A percentile compares a stretch with the other conserved stretches of the same genome.
Evolutionary conservation across 1,140 invertebrate species (phyloP).

Genomic region (Hirudo medicinalis): DNA sequence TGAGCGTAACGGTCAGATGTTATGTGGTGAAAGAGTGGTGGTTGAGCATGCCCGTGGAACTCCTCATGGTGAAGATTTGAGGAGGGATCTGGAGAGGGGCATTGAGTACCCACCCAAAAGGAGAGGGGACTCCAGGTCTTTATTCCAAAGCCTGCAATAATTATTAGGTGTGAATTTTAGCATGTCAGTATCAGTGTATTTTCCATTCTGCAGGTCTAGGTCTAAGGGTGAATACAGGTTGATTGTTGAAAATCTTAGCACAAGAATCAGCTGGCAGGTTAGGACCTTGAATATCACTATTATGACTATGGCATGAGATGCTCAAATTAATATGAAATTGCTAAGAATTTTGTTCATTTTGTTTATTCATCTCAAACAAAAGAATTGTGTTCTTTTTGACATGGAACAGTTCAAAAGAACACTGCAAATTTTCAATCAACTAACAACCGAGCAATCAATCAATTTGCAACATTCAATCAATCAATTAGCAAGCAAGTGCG

Average conservation of each 20-base stretch:
- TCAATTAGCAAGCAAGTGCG: background rate
- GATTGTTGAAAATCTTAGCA: constrained; percentile 16
- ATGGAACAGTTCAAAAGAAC: background rate
- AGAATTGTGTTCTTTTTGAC: constrained; percentile 2
- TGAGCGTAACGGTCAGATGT: constrained; percentile 89
- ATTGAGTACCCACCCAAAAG: background rate
- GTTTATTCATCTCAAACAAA: background rate
- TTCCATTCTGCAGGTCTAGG: background rate
- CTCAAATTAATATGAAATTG: background rate
- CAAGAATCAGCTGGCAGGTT: constrained; percentile 45
- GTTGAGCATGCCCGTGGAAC: constrained; percentile 20
- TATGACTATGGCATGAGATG: background rate
- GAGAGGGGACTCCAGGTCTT: background rate
- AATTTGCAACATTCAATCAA: background rate
- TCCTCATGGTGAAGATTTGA: constrained; percentile 17
- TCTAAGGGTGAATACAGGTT: constrained; percentile 9
- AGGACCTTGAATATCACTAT: background rate
- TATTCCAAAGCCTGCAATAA: too few relatives aligned
- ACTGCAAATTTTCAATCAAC: background rate
- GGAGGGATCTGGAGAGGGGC: constrained; percentile 13
- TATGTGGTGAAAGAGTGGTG: constrained; percentile 64
- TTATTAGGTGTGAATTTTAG: background rate
- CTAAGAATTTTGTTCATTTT: background rate
- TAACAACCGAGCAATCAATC: constrained; percentile 7
- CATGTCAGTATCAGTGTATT: background rate